These are phyloP conservation scores for Rhagologus leucostigma DNA, from an alignment of 2,113 vertebrate species.

Conservation along the genomic window DNA sequence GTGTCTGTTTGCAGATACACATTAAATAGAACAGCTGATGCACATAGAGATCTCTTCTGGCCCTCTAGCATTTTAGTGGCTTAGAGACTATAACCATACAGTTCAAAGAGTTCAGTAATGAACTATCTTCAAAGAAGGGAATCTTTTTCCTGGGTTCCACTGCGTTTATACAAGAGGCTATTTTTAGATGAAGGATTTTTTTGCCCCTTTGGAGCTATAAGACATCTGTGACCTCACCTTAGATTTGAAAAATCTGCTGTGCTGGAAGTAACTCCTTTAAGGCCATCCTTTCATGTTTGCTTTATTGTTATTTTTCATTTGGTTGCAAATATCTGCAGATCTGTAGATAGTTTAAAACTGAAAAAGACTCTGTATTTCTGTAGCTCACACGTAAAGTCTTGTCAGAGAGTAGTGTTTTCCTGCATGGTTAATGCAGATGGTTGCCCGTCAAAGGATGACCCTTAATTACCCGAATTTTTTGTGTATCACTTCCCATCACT, in stretches of 20 bases:
- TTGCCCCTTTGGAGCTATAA: not conserved
- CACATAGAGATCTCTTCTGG: not conserved
- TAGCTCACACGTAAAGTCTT: not conserved
- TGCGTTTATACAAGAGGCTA: not conserved
- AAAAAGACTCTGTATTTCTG: not conserved
- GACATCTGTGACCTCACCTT: not conserved
- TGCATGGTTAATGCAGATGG: not conserved
- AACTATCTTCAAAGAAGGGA: conserved; percentile 12
- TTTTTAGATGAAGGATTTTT: conserved; percentile 6
- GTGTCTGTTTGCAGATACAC: not conserved
- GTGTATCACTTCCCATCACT: not conserved
- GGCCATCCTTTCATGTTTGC: not conserved
- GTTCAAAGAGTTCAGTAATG: conserved; percentile 6
- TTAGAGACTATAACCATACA: not conserved
- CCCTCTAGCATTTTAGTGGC: not conserved
- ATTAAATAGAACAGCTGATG: not conserved
- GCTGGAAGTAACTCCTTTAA: not conserved
- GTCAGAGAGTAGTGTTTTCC: not conserved
- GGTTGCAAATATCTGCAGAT: not conserved
- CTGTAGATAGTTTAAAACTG: not conserved
- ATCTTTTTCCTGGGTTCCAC: not conserved
- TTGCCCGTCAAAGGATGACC: not conserved
- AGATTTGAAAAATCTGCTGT: not conserved
- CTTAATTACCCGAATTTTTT: not conserved
- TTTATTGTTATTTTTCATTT: not conserved